A percentile compares a stretch with the other conserved stretches of the same genome.
phyloP scores from a whole-genome alignment of 2,113 vertebrate genomes.

The Rhinolophus ferrumequinum region DNA sequence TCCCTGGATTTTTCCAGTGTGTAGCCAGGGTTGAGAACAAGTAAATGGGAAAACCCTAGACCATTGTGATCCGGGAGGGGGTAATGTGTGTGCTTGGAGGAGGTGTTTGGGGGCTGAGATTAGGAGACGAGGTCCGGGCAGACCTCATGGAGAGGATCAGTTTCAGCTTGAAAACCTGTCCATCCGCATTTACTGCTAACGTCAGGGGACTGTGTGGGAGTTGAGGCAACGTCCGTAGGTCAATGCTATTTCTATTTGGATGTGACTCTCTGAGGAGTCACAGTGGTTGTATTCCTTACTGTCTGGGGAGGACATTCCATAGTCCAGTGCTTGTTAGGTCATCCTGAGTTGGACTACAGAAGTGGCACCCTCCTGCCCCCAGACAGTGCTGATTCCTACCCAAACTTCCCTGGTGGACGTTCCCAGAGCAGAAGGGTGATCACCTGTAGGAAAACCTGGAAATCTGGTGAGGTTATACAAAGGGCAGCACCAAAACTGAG shows the following conservation, averaged over 20 bases:
- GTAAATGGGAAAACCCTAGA: neutral
- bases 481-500: neutral
- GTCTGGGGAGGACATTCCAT: neutral
- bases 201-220: neutral
- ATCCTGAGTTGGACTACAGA: neutral
- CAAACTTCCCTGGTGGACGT: neutral
- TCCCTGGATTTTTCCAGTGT: neutral
- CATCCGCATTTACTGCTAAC: neutral
- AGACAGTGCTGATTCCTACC: neutral
- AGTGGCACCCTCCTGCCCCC: neutral
- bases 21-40: neutral
- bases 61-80: neutral
- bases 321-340: neutral
- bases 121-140: neutral
- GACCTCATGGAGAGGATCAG: neutral
- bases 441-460: neutral
- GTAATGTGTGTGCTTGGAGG: neutral
- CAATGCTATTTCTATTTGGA: neutral
- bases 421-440: neutral
- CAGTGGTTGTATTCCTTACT: neutral
- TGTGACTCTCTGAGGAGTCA: neutral
- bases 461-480: neutral
- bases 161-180: neutral
- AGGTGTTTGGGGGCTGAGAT: neutral
- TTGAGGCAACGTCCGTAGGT: neutral